Percentiles rank a stretch among this genome's conserved stretches.
phyloP scores from a whole-genome alignment of 2,888 invertebrate genomes.

The Chymomyza fuscimana region DNA sequence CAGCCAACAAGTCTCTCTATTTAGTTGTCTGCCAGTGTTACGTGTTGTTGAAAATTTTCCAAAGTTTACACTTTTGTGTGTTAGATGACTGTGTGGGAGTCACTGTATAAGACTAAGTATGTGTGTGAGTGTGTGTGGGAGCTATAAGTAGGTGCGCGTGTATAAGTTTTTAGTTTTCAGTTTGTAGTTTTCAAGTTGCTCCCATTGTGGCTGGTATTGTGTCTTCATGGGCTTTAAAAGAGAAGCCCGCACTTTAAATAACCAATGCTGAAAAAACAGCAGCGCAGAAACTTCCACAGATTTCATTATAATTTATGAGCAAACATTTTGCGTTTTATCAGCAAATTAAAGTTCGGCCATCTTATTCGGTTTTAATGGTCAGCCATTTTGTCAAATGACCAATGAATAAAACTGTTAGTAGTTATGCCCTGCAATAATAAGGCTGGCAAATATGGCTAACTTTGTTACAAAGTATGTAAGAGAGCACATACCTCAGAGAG shows the following conservation, averaged over 20 bases:
- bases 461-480: too few relatives aligned
- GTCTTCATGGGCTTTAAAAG: background rate
- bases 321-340: background rate
- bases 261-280: background rate
- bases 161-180: background rate
- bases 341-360: background rate
- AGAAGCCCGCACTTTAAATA: background rate
- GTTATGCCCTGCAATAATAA: too few relatives aligned
- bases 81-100: conserved; percentile 25
- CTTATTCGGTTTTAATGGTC: background rate
- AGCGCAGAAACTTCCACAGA: background rate
- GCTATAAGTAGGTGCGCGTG: conserved; percentile 1
- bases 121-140: conserved; percentile 4
- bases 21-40: conserved; percentile 13
- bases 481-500: too few relatives aligned
- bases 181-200: background rate
- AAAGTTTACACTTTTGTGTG: conserved; percentile 45
- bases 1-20: conserved; percentile 3
- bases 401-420: background rate
- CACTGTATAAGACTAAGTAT: conserved; percentile 2
- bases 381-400: background rate
- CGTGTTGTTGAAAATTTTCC: conserved; percentile 48
- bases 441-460: too few relatives aligned
- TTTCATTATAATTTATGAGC: background rate
- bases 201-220: background rate